Evolutionary conservation across 2,113 vertebrate species (phyloP).

Genomic region (Lepus timidus): DNA sequence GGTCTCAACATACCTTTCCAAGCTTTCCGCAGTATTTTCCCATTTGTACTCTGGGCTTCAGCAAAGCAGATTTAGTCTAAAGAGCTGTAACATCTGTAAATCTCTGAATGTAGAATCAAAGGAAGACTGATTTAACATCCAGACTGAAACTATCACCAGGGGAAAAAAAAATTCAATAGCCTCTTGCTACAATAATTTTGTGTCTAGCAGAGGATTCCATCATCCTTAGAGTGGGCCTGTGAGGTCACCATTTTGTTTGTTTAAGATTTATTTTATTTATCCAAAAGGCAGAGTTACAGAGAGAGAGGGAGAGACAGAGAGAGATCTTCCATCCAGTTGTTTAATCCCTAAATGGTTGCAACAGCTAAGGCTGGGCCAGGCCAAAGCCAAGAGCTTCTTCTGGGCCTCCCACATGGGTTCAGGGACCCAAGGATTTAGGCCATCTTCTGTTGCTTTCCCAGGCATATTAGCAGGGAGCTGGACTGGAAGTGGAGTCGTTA

Average conservation of each 20-base stretch:
- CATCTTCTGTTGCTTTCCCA: no score
- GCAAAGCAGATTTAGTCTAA: conserved; percentile 16
- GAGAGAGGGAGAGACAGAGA: no score
- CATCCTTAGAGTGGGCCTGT: conserved; percentile 75
- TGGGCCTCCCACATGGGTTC: no score
- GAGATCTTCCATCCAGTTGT: no score
- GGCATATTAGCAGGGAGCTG: no score
- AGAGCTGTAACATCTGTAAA: background rate
- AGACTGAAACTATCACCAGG: background rate
- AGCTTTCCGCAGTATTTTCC: background rate
- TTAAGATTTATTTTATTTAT: no score
- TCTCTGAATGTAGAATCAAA: conserved; percentile 13
- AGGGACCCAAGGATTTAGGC: no score
- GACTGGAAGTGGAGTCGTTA: no score
- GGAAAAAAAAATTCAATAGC: background rate
- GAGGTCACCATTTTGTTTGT: conserved; percentile 58
- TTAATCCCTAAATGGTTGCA: no score
- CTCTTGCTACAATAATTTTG: background rate
- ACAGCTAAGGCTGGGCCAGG: no score
- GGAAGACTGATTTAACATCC: background rate
- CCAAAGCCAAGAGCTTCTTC: no score
- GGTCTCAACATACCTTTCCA: background rate
- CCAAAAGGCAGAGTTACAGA: no score
- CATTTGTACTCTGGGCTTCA: background rate
- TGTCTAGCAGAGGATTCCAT: background rate